phyloP scores from a whole-genome alignment of 2,888 invertebrate genomes.

The Leptopilina myrica region DNA sequence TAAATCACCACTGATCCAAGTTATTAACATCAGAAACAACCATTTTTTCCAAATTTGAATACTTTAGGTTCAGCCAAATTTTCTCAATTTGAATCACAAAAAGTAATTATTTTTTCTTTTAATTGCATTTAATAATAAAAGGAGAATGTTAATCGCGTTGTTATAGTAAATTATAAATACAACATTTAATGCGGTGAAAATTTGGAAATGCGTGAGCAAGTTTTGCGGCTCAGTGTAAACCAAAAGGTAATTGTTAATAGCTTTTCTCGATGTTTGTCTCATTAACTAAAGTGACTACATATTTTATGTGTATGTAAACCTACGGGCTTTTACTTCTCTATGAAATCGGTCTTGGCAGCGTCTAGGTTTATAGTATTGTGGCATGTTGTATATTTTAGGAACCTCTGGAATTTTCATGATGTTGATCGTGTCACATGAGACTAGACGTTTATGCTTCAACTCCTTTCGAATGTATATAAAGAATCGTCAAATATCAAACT shows the following conservation, averaged over 20 bases:
- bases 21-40: no score
- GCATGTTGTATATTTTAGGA: constrained; percentile 70
- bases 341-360: constrained; percentile 54
- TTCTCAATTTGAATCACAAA: no score
- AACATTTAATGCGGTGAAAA: neutral
- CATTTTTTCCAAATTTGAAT: no score
- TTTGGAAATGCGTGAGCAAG: neutral
- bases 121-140: no score
- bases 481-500: neutral
- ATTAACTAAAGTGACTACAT: constrained; percentile 35
- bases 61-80: no score
- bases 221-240: neutral
- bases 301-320: constrained; percentile 35
- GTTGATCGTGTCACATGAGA: constrained; percentile 60
- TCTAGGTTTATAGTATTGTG: constrained; percentile 65
- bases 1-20: no score
- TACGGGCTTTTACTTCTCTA: constrained; percentile 27
- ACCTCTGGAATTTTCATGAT: constrained; percentile 71
- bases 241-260: neutral
- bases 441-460: constrained; percentile 41
- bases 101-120: no score
- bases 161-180: neutral
- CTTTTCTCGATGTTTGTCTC: constrained; percentile 20
- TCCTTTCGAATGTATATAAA: neutral
- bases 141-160: no score